Base-by-base conservation (phyloP, 2,888 invertebrate species). In the Epistrophe grossulariae region DNA sequence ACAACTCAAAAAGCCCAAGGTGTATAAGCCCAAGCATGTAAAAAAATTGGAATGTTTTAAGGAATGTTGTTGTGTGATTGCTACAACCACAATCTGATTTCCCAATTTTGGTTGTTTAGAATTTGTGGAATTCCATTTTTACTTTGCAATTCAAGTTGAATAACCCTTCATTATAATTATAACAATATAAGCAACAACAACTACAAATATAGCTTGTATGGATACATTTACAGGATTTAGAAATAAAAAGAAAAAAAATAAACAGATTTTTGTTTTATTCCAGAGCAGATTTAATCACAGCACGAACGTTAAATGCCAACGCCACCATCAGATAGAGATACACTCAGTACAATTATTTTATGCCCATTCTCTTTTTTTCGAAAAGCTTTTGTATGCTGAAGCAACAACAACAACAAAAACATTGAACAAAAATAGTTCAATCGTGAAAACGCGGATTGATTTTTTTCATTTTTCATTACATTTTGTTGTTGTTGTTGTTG, bases 371-470 rank as follows among this genome's bases (percentile, higher is more conserved):
- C 79, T 62, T 79, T 62, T 79, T 74, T 73, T 17, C 11, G 9
- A 70, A 57, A 64, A 71, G 64, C 45, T 55, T 38, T 62, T 45
- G n/a, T n/a, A 28, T 31, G 35, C 28, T 45, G 7, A 6, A 66
- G 45, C 17, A 52, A 68, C 35, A 68, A 68, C 2, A n/a, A 48
- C 35, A 35, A 35, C 7, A 64, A 82, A n/a, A 66, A 50, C 66
- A 62, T 73, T 55, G 45, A 83, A 68, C 52, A 68, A 50, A 74
- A 68, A 79, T 79, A 72, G 59, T 82, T 73, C 59, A 78, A 73
- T 83, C 66, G 82, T 78, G 82, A 43, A 82, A 82, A 83, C 17
- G 43, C 52, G 38, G 64, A 78, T 82, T 82, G 72, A 72, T 82
- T 78, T 72, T n/a, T 24, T 78, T 55, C 6, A 28, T 55, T n/a